Conservation (phyloP, 2,888 invertebrate species). For the Acrobeloides nanus region DNA sequence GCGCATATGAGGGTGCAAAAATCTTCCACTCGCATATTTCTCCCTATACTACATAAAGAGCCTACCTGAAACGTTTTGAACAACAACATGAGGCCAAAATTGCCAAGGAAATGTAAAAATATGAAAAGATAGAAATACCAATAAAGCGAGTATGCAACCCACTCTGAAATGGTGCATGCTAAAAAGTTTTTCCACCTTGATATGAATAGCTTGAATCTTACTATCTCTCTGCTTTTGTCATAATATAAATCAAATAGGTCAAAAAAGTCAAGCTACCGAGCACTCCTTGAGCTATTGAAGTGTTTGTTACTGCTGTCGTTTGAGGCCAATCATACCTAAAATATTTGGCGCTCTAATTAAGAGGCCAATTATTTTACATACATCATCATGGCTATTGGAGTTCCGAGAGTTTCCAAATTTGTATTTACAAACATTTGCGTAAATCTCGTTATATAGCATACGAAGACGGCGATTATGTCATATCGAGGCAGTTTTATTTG, state of each 20-base stretch:
- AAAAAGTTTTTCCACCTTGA: too few species aligned
- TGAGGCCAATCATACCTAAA: too few species aligned
- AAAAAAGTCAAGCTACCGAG: conserved; percentile 46
- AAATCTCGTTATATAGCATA: conserved; percentile 53
- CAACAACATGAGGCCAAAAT: too few species aligned
- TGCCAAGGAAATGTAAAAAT: conserved; percentile 40
- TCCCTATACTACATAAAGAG: too few species aligned
- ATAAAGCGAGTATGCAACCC: conserved; percentile 26
- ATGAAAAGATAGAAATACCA: conserved; percentile 28
- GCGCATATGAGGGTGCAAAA: too few species aligned
- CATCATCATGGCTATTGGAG: conserved; percentile 56
- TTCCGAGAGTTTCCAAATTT: conserved; percentile 55
- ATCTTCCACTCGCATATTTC: too few species aligned
- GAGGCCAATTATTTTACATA: conserved; percentile 56
- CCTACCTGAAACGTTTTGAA: too few species aligned
- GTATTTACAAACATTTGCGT: conserved; percentile 55
- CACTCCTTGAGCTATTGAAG: conserved; percentile 52
- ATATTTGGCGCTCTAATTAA: too few species aligned
- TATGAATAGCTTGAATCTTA: too few species aligned
- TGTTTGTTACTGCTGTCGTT: conserved; percentile 52
- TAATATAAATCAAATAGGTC: conserved; percentile 53
- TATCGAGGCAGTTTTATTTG: conserved; percentile 24
- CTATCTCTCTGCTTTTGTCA: conserved; percentile 45
- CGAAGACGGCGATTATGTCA: conserved; percentile 33
- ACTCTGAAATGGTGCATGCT: conserved; percentile 35